Conservation (phyloP, 2,888 invertebrate species). For the Leptinotarsa haldemani region DNA sequence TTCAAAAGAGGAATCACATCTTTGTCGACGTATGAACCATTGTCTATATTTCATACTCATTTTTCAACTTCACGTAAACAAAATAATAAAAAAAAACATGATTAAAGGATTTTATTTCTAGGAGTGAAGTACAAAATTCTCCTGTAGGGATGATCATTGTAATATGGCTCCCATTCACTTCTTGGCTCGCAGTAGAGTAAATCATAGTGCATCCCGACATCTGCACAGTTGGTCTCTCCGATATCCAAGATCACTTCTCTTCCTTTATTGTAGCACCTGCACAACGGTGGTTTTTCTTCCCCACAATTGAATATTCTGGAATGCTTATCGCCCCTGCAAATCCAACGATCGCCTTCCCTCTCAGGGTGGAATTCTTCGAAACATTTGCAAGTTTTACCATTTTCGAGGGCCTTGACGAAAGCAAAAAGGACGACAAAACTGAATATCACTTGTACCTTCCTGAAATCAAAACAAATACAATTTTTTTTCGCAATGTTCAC, state of each 20-base stretch:
- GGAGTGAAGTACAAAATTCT: conserved; percentile 32
- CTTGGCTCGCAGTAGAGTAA: conserved; percentile 43
- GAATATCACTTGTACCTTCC: conserved; percentile 20
- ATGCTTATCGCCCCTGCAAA: conserved; percentile 52
- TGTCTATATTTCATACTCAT: too few species aligned
- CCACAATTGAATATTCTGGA: conserved; percentile 51
- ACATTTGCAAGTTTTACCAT: conserved; percentile 50
- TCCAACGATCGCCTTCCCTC: conserved; percentile 41
- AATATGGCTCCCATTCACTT: conserved; percentile 48
- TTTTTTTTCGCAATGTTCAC: too few species aligned
- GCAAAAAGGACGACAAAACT: conserved; percentile 3
- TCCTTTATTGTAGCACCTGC: conserved; percentile 50
- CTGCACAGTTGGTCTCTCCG: conserved; percentile 52
- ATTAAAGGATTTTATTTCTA: background rate
- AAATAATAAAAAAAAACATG: background rate
- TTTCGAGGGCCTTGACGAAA: conserved; percentile 10
- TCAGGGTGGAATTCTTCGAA: conserved; percentile 54
- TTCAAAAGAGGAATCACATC: too few species aligned
- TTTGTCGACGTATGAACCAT: too few species aligned
- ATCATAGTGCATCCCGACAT: conserved; percentile 31
- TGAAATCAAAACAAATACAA: conserved; percentile 16
- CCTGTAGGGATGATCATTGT: conserved; percentile 47
- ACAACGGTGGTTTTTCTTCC: conserved; percentile 54
- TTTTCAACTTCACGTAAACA: too few species aligned
- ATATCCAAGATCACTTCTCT: conserved; percentile 49